phyloP scores from a whole-genome alignment of 2,797 vertebrate genomes.

The Lepus townsendii region DNA sequence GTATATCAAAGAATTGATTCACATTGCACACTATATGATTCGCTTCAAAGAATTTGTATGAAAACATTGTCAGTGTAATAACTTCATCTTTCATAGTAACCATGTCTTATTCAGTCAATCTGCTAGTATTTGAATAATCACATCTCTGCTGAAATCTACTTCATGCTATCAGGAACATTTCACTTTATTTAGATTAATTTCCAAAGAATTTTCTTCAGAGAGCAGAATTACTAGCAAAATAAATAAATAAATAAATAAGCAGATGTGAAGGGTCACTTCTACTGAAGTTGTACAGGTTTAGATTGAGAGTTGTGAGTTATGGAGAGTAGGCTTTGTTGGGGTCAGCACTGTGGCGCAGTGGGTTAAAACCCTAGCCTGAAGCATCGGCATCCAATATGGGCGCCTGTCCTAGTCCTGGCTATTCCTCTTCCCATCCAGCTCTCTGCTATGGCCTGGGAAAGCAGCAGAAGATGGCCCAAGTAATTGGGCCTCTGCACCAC shows the following conservation, averaged over 20 bases:
- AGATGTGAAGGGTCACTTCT: neutral
- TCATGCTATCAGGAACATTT: neutral
- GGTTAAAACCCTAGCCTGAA: too few species aligned
- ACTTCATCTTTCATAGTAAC: neutral
- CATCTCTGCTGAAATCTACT: neutral
- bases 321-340: neutral
- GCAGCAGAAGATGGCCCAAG: too few species aligned
- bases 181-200: neutral
- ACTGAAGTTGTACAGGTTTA: neutral
- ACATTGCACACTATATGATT: neutral
- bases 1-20: neutral
- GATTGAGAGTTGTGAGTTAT: neutral
- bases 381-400: too few species aligned
- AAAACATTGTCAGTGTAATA: neutral
- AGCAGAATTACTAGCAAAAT: neutral
- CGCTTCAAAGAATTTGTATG: neutral
- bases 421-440: too few species aligned
- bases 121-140: conserved; percentile 13
- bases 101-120: neutral
- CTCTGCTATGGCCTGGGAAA: too few species aligned
- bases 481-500: too few species aligned
- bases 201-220: neutral
- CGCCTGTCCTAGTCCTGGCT: too few species aligned
- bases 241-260: neutral
- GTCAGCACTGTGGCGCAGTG: too few species aligned